A percentile compares a stretch with the other conserved stretches of the same genome.
phyloP scores from a whole-genome alignment of 2,113 vertebrate genomes.

The Alaudala cheleensis region DNA sequence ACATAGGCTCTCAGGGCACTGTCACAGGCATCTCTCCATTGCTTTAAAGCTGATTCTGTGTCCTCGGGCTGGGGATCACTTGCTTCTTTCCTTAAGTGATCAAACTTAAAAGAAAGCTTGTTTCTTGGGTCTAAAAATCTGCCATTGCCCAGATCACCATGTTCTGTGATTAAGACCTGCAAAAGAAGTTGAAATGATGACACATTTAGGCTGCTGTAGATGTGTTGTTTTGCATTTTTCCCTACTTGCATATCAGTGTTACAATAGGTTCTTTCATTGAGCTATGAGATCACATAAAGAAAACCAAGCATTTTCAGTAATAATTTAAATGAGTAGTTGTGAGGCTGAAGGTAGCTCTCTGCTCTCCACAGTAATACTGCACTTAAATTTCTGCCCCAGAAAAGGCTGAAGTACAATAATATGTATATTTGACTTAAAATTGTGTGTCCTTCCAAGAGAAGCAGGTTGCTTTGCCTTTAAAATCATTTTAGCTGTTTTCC shows the following conservation, averaged over 20 bases:
- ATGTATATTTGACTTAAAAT: not conserved
- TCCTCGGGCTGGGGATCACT: conserved; percentile 86
- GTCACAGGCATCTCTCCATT: conserved; percentile 91
- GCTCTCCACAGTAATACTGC: not conserved
- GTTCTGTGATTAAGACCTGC: conserved; percentile 94
- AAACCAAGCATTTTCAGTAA: not conserved
- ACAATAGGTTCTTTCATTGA: not conserved
- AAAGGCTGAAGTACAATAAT: not conserved
- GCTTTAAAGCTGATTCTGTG: conserved; percentile 76
- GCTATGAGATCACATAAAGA: not conserved
- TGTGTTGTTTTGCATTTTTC: not conserved
- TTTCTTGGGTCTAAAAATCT: conserved; percentile 94
- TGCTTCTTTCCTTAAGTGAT: conserved; percentile 94
- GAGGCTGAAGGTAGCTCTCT: not conserved
- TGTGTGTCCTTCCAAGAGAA: not conserved
- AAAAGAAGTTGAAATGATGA: conserved; percentile 33
- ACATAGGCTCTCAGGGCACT: conserved; percentile 85
- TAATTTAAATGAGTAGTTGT: not conserved
- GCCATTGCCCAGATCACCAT: conserved; percentile 90
- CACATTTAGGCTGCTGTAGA: not conserved
- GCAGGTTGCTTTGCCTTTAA: not conserved
- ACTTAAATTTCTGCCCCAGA: not conserved
- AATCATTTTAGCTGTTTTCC: not conserved
- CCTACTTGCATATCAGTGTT: not conserved
- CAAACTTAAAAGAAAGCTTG: conserved; percentile 94